A percentile compares a stretch with the other conserved stretches of the same genome.
phyloP scores from a whole-genome alignment of 2,113 vertebrate genomes.

The Ammodytes dubius region DNA sequence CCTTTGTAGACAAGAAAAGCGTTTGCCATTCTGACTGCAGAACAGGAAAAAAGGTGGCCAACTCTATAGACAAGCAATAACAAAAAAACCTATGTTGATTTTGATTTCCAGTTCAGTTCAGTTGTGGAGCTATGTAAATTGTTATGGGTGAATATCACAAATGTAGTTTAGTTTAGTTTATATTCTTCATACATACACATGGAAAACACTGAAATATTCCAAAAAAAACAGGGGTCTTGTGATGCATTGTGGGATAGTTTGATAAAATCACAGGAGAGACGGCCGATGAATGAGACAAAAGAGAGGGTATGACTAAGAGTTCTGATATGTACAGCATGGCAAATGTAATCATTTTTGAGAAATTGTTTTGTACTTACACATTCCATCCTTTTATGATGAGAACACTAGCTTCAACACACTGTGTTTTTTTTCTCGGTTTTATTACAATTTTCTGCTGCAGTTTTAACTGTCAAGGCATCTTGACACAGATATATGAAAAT shows the following conservation, averaged over 20 bases:
- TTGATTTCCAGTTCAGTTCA: background rate
- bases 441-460: background rate
- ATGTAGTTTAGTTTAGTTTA: background rate
- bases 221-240: background rate
- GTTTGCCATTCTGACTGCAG: background rate
- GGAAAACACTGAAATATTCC: background rate
- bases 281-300: background rate
- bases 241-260: background rate
- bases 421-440: background rate
- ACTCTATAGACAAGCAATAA: background rate
- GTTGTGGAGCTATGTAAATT: background rate
- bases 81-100: background rate
- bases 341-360: too few relatives aligned
- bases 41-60: slow-evolving; percentile 10
- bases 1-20: background rate
- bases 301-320: background rate
- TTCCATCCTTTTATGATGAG: background rate
- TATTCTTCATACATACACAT: background rate
- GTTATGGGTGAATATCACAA: background rate
- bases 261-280: background rate
- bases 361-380: too few relatives aligned
- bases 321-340: background rate
- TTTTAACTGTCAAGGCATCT: background rate
- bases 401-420: background rate
- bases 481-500: background rate